A percentile compares a stretch with the other conserved stretches of the same genome.
These are phyloP conservation scores for Pristionchus pacificus DNA, from an alignment of 1,140 invertebrate species.

Conservation along the genomic window DNA sequence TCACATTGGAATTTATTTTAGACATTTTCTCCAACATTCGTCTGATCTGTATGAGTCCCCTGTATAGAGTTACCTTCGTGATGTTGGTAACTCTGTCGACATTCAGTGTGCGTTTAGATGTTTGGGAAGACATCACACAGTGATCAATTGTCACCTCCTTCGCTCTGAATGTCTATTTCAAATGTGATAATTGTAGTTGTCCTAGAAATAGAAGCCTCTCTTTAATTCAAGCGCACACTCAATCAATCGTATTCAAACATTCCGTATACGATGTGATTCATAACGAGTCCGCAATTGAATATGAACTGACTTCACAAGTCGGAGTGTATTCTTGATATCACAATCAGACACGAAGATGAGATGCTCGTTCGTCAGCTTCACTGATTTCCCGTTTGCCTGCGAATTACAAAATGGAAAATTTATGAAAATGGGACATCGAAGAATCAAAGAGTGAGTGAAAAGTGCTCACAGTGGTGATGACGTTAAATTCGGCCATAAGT, in stretches of 20 bases:
- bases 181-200: constrained; percentile 34
- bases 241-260: too few species aligned
- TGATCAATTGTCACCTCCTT: constrained; percentile 12
- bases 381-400: not conserved
- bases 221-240: too few species aligned
- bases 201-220: constrained; percentile 23
- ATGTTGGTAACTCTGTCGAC: constrained; percentile 21
- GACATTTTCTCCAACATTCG: not conserved
- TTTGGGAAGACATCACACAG: constrained; percentile 23
- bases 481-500: constrained; percentile 28
- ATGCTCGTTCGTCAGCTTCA: constrained; percentile 39
- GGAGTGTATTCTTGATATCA: constrained; percentile 6
- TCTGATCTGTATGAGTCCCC: not conserved
- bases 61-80: constrained; percentile 19
- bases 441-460: constrained; percentile 16
- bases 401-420: not conserved
- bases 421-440: not conserved
- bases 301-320: constrained; percentile 30
- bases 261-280: too few species aligned
- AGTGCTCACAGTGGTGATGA: constrained; percentile 26
- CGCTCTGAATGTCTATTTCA: constrained; percentile 23
- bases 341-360: constrained; percentile 36
- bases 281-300: too few species aligned
- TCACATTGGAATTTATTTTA: not conserved
- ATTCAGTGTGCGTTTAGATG: constrained; percentile 20